These are phyloP conservation scores for Apotomis betuletana DNA, from an alignment of 2,888 invertebrate species.

Conservation along the genomic window DNA sequence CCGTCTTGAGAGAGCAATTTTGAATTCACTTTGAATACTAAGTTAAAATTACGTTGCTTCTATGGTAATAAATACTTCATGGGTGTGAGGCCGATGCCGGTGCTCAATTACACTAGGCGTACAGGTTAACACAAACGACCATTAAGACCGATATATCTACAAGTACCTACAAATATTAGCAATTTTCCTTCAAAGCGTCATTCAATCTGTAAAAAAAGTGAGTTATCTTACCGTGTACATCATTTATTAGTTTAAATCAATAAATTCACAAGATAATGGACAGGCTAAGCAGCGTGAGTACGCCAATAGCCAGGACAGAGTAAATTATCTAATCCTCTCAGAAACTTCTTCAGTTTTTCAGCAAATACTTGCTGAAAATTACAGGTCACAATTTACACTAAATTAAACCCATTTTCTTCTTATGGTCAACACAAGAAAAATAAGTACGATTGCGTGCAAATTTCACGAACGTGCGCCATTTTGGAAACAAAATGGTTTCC, in stretches of 20 bases:
- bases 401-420: conserved; percentile 16
- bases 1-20: no score
- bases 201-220: conserved; percentile 1
- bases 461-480: conserved; percentile 33
- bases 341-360: conserved; percentile 9
- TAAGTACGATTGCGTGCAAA: conserved; percentile 12
- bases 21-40: no score
- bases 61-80: no score
- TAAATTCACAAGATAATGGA: conserved; percentile 53
- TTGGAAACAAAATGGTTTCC: conserved; percentile 35
- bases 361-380: background rate
- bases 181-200: conserved; percentile 4
- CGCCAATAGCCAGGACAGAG: conserved; percentile 47
- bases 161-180: conserved; percentile 6
- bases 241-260: conserved; percentile 57
- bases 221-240: conserved; percentile 75
- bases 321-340: background rate
- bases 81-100: background rate
- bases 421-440: conserved; percentile 13
- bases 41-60: no score
- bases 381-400: conserved; percentile 7
- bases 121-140: conserved; percentile 26
- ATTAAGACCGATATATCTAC: background rate
- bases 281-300: conserved; percentile 57
- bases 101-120: conserved; percentile 3